Conservation (phyloP, 2,113 vertebrate genomes). For the Microtus richardsoni region DNA sequence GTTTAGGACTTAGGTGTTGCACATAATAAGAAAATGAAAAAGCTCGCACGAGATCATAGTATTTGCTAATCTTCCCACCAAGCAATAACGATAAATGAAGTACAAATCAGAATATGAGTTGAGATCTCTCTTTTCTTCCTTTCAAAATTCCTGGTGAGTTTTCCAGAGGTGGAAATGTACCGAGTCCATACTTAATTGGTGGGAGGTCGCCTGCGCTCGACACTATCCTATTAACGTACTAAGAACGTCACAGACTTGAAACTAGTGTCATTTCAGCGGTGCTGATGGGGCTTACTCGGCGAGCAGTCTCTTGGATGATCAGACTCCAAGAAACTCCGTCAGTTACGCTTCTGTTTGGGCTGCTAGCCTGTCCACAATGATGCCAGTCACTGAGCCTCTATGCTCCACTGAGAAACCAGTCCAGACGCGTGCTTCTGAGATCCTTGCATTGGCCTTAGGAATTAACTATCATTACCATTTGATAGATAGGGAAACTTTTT, state of each 20-base stretch:
- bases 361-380: not conserved
- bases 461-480: not conserved
- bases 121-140: slow-evolving; percentile 45
- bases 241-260: slow-evolving; percentile 4
- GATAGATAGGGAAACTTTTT: not conserved
- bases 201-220: not conserved
- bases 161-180: not conserved
- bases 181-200: not conserved
- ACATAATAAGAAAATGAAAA: slow-evolving; percentile 39
- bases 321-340: not conserved
- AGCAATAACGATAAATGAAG: not conserved
- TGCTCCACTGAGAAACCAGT: not conserved
- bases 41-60: not conserved
- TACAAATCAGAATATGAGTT: slow-evolving; percentile 24
- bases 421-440: not conserved
- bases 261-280: not conserved
- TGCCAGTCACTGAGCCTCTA: not conserved
- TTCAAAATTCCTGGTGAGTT: slow-evolving; percentile 32
- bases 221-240: not conserved
- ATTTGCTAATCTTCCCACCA: slow-evolving; percentile 13
- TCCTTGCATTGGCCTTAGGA: not conserved
- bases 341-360: not conserved
- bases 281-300: not conserved
- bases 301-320: not conserved
- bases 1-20: not conserved